A percentile compares a stretch with the other conserved stretches of the same genome.
These are phyloP conservation scores for Rhodinocichla rosea DNA, from an alignment of 2,113 vertebrate genomes.

Conservation along the genomic window DNA sequence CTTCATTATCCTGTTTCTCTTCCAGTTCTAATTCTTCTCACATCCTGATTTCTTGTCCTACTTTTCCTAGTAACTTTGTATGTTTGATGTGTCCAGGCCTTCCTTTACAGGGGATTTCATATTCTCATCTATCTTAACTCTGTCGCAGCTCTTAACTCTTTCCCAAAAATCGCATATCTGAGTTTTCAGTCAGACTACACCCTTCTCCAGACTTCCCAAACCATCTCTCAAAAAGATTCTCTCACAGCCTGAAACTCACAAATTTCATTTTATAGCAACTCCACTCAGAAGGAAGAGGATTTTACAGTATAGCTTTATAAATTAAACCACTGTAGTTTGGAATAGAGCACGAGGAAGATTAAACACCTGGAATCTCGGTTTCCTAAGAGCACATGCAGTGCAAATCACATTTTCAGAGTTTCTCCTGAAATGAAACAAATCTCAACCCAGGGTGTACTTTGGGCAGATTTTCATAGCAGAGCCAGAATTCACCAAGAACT, in stretches of 20 bases:
- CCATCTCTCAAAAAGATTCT: not conserved
- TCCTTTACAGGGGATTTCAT: not conserved
- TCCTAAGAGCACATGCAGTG: not conserved
- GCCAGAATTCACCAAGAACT: not conserved
- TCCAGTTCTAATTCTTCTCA: conserved; percentile 4
- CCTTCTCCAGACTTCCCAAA: not conserved
- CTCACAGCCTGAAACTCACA: not conserved
- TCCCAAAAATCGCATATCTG: not conserved
- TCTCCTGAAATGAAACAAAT: not conserved
- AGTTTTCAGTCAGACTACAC: not conserved
- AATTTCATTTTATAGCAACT: not conserved
- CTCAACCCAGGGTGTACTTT: not conserved
- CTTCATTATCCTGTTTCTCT: not conserved
- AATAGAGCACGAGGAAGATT: not conserved
- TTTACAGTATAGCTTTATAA: not conserved
- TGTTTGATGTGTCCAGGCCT: not conserved
- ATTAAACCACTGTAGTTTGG: not conserved
- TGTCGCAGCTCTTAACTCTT: not conserved
- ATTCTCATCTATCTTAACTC: not conserved
- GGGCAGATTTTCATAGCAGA: not conserved
- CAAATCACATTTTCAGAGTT: not conserved
- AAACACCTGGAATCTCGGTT: not conserved
- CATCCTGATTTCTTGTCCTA: conserved; percentile 1
- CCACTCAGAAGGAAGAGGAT: not conserved
- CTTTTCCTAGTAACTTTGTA: not conserved